These are phyloP conservation scores for Clarias batrachus DNA, from an alignment of 2,113 vertebrate species.

Conservation along the genomic window DNA sequence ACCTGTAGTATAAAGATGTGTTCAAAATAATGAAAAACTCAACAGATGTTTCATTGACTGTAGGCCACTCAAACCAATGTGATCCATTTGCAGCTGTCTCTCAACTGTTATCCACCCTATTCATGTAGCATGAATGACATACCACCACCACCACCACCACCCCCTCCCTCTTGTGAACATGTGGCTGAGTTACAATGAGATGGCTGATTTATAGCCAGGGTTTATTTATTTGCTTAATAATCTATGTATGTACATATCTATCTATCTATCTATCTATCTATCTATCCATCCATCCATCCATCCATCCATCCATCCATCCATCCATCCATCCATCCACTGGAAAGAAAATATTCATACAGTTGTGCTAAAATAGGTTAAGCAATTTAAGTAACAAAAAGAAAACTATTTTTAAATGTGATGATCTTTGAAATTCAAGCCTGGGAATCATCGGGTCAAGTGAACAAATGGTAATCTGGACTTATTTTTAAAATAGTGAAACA, in stretches of 20 bases:
- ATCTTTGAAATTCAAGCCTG: neutral
- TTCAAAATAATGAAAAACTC: constrained; percentile 1
- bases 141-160: constrained; percentile 4
- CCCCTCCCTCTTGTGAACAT: constrained; percentile 18
- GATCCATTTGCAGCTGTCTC: constrained; percentile 45
- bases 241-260: neutral
- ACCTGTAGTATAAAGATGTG: neutral
- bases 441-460: neutral
- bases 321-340: neutral
- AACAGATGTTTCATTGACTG: constrained; percentile 34
- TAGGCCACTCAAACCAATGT: constrained; percentile 34
- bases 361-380: neutral
- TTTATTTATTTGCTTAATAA: neutral
- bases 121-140: constrained; percentile 50
- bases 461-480: neutral
- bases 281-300: too few species aligned
- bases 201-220: constrained; percentile 3
- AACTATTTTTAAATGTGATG: too few species aligned
- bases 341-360: neutral
- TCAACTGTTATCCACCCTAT: constrained; percentile 42
- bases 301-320: neutral
- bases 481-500: constrained; percentile 4
- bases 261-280: neutral
- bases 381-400: neutral
- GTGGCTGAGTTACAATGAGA: constrained; percentile 12